Evolutionary conservation across 2,797 vertebrate genomes (phyloP).

Genomic region (Avahi laniger): DNA sequence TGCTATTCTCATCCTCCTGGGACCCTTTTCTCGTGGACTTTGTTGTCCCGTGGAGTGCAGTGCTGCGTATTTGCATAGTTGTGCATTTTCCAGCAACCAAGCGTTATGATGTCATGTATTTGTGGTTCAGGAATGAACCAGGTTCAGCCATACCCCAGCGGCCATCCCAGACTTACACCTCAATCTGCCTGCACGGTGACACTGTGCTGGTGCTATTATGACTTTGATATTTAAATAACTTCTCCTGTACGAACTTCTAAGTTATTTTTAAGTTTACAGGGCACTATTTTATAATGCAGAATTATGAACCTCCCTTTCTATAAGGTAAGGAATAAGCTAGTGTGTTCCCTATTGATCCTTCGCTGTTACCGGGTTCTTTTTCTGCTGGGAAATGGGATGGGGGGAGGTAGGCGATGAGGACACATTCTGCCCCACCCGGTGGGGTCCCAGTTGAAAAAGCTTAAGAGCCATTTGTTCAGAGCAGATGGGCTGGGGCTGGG

Average conservation of each 20-base stretch:
- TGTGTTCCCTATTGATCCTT: neutral
- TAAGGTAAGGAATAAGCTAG: neutral
- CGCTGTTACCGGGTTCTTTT: too few relatives aligned
- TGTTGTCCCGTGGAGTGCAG: neutral
- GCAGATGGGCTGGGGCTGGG: neutral
- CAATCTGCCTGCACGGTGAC: neutral
- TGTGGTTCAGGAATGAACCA: neutral
- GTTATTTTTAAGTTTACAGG: neutral
- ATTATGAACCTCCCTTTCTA: too few relatives aligned
- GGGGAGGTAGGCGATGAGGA: rapidly evolving
- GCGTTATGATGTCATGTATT: neutral
- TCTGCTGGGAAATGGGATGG: neutral
- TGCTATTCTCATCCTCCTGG: neutral
- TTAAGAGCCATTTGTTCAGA: neutral
- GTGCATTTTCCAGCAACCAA: rapidly evolving
- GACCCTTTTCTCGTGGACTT: neutral
- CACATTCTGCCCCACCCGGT: neutral
- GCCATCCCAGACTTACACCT: neutral
- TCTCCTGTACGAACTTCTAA: neutral
- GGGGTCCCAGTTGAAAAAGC: neutral
- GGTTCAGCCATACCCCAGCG: neutral
- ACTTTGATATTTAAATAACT: neutral
- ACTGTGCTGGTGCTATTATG: neutral
- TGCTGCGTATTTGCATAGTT: rapidly evolving
- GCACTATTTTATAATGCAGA: neutral